A percentile compares a stretch with the other conserved stretches of the same genome.
Evolutionary conservation across 2,113 vertebrate species (phyloP).

Genomic region (Brachirus orientalis): DNA sequence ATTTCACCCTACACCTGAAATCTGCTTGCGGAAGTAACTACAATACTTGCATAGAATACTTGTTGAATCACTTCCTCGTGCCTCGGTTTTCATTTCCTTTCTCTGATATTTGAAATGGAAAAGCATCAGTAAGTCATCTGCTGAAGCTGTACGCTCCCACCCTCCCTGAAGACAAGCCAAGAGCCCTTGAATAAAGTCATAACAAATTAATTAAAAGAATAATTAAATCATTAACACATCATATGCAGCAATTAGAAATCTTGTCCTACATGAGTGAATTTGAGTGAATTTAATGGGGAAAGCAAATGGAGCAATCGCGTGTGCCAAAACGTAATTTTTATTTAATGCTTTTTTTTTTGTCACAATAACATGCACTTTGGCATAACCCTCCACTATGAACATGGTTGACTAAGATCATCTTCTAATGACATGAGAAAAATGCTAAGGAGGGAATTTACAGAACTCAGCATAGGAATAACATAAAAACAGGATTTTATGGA

Average conservation of each 20-base stretch:
- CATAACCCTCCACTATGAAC: conserved; percentile 44
- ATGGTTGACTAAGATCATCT: conserved; percentile 42
- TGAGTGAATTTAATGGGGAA: conserved; percentile 80
- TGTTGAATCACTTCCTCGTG: neutral
- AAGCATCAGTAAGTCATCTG: conserved; percentile 61
- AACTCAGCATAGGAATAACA: conserved; percentile 15
- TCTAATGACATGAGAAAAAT: conserved; percentile 28
- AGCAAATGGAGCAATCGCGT: conserved; percentile 75
- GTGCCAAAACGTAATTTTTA: conserved; percentile 78
- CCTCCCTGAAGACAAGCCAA: conserved; percentile 70
- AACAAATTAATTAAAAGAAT: conserved; percentile 87
- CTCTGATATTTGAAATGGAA: conserved; percentile 47
- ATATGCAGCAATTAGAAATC: conserved; percentile 83
- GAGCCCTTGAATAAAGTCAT: conserved; percentile 82
- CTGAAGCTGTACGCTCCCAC: conserved; percentile 32
- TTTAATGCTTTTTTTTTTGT: conserved; percentile 60
- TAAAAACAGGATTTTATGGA: conserved; percentile 10
- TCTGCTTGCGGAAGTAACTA: conserved; percentile 3
- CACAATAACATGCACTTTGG: conserved; percentile 63
- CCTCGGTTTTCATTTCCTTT: conserved; percentile 9
- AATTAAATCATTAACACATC: conserved; percentile 86
- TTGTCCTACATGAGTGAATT: conserved; percentile 84
- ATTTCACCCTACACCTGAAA: neutral
- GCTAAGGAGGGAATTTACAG: conserved; percentile 29
- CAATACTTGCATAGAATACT: conserved; percentile 3